Conservation (phyloP, 2,888 invertebrate genomes). For the Sphecodes monilicornis region DNA sequence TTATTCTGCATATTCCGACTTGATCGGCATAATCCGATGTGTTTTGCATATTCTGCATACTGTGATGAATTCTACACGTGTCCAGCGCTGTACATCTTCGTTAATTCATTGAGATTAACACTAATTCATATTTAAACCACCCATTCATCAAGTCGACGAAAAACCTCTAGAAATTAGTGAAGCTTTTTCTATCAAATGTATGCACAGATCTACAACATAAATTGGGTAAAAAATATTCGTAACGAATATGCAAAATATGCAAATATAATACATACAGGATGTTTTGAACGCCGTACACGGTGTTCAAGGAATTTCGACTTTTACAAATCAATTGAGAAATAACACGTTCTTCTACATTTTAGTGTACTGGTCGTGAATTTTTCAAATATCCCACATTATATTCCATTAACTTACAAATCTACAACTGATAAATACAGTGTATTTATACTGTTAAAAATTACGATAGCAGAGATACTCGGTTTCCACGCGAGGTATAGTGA, state of each 20-base stretch:
- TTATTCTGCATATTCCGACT: slow-evolving; percentile 5
- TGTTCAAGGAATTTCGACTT: background rate
- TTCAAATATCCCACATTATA: background rate
- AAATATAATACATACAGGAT: too few relatives aligned
- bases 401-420: too few relatives aligned
- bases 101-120: background rate
- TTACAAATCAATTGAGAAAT: background rate
- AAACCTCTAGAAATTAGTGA: background rate
- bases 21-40: background rate
- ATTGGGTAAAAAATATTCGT: background rate
- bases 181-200: background rate
- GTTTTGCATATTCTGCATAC: background rate
- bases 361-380: slow-evolving; percentile 3
- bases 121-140: background rate
- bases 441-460: background rate
- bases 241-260: background rate
- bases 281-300: slow-evolving; percentile 12
- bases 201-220: background rate
- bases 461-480: background rate
- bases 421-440: background rate
- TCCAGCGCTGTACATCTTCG: background rate
- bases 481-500: background rate
- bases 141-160: background rate
- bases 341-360: slow-evolving; percentile 4
- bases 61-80: background rate